phyloP scores from a whole-genome alignment of 2,113 vertebrate genomes.

The Phocoena sinus region DNA sequence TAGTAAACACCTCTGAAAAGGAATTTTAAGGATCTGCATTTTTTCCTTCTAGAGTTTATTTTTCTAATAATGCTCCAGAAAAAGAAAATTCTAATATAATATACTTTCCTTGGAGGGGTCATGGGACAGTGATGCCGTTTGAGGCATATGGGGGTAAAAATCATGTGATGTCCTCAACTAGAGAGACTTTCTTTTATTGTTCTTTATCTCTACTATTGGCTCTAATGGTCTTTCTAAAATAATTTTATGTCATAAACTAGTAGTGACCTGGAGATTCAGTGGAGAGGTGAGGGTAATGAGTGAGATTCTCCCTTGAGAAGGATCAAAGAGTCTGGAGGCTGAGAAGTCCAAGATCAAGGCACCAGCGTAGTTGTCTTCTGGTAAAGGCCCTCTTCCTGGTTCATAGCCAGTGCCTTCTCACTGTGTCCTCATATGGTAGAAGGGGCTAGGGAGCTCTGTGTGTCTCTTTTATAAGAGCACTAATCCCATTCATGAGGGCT shows the following conservation, averaged over 20 bases:
- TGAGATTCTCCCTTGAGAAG: neutral
- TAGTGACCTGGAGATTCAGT: neutral
- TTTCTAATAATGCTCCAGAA: neutral
- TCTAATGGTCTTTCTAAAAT: neutral
- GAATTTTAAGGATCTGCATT: neutral
- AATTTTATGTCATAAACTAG: neutral
- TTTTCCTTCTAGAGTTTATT: neutral
- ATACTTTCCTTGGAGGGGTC: neutral
- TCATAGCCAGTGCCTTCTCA: neutral
- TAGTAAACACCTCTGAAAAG: conserved; percentile 27
- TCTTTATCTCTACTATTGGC: neutral
- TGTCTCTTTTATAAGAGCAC: neutral
- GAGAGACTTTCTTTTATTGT: neutral
- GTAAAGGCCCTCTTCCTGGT: neutral
- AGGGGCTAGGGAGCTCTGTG: neutral
- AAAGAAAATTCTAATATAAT: neutral
- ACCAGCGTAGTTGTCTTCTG: neutral
- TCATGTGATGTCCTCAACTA: neutral
- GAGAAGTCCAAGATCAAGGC: neutral
- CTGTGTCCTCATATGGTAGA: neutral
- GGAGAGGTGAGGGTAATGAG: neutral
- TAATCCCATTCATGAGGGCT: neutral
- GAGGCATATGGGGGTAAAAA: neutral
- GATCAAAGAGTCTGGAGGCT: neutral
- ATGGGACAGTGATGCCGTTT: neutral